Percentiles rank a stretch among this genome's conserved stretches.
Conservation (phyloP, 2,888 invertebrate species). For the Drosophila neonasuta region DNA sequence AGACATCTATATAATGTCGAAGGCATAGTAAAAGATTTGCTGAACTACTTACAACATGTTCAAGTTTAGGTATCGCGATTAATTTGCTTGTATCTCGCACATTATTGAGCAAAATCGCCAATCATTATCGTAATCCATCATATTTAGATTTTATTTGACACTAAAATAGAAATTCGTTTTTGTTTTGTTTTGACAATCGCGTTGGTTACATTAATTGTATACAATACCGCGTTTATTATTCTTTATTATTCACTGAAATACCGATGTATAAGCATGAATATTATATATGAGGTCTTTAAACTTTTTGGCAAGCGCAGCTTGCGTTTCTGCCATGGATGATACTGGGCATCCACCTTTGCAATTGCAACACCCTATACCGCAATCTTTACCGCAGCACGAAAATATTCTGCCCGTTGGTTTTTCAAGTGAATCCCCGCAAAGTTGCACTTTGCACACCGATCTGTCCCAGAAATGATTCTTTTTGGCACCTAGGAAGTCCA, state of each 20-base stretch:
- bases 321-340: not conserved
- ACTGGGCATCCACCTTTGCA: not conserved
- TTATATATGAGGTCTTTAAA: not conserved
- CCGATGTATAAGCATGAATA: not conserved
- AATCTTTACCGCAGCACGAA: not conserved
- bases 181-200: too few species aligned
- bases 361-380: not conserved
- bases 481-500: not conserved
- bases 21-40: too few species aligned
- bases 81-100: constrained; percentile 36
- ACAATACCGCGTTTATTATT: too few species aligned
- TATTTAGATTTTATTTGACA: too few species aligned
- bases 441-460: not conserved
- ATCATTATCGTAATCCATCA: constrained; percentile 63
- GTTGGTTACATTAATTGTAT: too few species aligned
- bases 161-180: too few species aligned
- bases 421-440: too few species aligned
- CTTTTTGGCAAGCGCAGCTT: not conserved
- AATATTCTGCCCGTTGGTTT: not conserved
- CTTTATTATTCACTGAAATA: too few species aligned
- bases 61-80: too few species aligned
- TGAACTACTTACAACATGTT: too few species aligned
- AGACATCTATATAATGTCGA: too few species aligned
- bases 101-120: constrained; percentile 42
- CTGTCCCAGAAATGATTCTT: not conserved